phyloP scores from a whole-genome alignment of 2,113 vertebrate species.

The Peromyscus leucopus region DNA sequence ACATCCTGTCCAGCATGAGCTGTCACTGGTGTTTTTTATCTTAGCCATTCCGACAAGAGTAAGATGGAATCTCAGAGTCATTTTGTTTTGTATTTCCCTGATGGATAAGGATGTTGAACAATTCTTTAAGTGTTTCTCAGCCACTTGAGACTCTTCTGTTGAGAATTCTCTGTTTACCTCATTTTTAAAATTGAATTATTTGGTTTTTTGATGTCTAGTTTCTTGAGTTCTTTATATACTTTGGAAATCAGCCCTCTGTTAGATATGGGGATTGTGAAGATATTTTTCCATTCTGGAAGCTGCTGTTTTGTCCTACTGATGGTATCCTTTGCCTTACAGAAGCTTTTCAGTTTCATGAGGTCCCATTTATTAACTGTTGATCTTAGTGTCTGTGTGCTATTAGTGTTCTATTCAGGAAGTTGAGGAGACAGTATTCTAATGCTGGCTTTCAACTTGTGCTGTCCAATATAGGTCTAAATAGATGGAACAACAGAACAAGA shows the following conservation, averaged over 20 bases:
- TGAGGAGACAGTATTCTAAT: not conserved
- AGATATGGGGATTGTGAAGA: not conserved
- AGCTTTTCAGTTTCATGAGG: not conserved
- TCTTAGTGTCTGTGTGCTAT: not conserved
- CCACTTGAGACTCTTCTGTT: no score
- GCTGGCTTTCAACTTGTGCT: not conserved
- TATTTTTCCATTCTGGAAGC: not conserved
- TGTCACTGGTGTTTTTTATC: no score
- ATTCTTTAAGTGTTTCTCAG: no score
- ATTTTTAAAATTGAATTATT: no score
- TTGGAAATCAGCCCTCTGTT: not conserved
- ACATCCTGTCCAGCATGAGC: no score
- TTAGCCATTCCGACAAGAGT: no score
- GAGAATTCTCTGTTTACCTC: no score
- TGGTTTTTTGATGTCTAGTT: no score
- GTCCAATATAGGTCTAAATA: not conserved
- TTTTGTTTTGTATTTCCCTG: no score
- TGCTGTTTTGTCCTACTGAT: not conserved
- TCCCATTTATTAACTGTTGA: not conserved
- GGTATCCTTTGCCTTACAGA: not conserved
- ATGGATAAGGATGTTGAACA: no score
- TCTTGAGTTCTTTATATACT: not conserved
- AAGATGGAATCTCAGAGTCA: no score
- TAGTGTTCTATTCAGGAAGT: not conserved
- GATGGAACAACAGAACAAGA: not conserved